Conservation (phyloP, 2,888 invertebrate genomes). For the Venustoraphidia nigricollis region DNA sequence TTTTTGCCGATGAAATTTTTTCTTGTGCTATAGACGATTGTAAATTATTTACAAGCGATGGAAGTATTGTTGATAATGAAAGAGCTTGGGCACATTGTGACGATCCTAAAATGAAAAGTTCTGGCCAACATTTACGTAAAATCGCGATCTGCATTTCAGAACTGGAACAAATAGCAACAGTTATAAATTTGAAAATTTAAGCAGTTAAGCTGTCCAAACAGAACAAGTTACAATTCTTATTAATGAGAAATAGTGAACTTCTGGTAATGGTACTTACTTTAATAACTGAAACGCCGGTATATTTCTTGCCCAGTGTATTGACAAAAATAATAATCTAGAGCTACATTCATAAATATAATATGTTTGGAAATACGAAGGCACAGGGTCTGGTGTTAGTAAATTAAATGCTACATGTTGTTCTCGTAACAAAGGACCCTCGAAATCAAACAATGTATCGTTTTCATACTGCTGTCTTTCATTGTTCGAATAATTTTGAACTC, state of each 20-base stretch:
- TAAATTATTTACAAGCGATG: constrained; percentile 67
- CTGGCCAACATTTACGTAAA: constrained; percentile 82
- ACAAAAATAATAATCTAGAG: constrained; percentile 76
- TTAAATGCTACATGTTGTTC: constrained; percentile 59
- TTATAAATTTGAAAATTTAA: constrained; percentile 8
- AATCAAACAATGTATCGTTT: constrained; percentile 26
- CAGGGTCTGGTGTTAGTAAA: constrained; percentile 59
- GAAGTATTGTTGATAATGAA: constrained; percentile 65
- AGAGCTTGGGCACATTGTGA: constrained; percentile 71
- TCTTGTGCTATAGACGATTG: constrained; percentile 58
- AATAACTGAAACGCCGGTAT: constrained; percentile 69
- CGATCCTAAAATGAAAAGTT: constrained; percentile 78
- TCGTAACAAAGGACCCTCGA: constrained; percentile 47
- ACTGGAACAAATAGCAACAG: constrained; percentile 30
- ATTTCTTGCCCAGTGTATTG: constrained; percentile 79
- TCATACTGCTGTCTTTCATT: constrained; percentile 16
- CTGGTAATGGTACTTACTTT: constrained; percentile 34
- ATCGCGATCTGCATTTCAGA: constrained; percentile 70
- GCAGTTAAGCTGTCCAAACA: not conserved
- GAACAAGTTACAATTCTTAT: not conserved
- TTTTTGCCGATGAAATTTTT: constrained; percentile 60
- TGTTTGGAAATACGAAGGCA: constrained; percentile 79
- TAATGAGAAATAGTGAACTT: not conserved
- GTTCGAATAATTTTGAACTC: constrained; percentile 26
- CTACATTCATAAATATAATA: constrained; percentile 94